Evolutionary conservation across 2,797 vertebrate species (phyloP).

Genomic region (Leptatherina wallacei): DNA sequence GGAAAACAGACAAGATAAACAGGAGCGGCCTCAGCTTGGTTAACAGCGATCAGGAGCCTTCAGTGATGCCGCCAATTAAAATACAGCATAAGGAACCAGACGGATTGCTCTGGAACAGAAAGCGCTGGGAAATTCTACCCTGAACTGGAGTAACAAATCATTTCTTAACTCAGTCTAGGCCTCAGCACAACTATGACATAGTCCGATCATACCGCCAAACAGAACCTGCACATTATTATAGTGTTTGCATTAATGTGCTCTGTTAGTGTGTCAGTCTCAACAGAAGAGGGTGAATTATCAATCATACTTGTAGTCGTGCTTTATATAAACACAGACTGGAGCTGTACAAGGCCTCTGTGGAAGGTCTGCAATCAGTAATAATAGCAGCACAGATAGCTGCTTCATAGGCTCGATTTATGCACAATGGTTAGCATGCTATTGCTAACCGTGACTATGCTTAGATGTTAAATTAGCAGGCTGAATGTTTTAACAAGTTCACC

Average conservation of each 20-base stretch:
- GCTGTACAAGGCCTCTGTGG: background rate
- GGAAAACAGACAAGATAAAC: slow-evolving; percentile 56
- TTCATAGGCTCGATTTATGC: background rate
- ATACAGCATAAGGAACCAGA: slow-evolving; percentile 50
- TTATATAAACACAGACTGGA: background rate
- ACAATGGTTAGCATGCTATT: background rate
- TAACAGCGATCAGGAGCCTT: slow-evolving; percentile 38
- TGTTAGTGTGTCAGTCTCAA: background rate
- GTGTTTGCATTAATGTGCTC: slow-evolving; percentile 7
- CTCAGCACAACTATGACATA: slow-evolving; percentile 12
- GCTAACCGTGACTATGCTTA: background rate
- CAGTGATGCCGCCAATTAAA: slow-evolving; percentile 51
- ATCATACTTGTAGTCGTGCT: background rate
- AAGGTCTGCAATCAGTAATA: background rate
- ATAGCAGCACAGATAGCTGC: background rate
- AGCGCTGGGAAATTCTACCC: slow-evolving; percentile 38
- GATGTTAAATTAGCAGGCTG: background rate
- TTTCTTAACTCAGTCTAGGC: slow-evolving; percentile 35
- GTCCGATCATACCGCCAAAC: background rate
- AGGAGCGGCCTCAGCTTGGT: slow-evolving; percentile 48
- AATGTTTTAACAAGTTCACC: background rate
- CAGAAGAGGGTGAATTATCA: background rate
- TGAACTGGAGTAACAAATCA: slow-evolving; percentile 39
- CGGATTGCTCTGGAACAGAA: slow-evolving; percentile 12
- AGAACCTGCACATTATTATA: background rate